phyloP scores from a whole-genome alignment of 53 echinoderm and acorn worm species.

The Apostichopus leukothele region DNA sequence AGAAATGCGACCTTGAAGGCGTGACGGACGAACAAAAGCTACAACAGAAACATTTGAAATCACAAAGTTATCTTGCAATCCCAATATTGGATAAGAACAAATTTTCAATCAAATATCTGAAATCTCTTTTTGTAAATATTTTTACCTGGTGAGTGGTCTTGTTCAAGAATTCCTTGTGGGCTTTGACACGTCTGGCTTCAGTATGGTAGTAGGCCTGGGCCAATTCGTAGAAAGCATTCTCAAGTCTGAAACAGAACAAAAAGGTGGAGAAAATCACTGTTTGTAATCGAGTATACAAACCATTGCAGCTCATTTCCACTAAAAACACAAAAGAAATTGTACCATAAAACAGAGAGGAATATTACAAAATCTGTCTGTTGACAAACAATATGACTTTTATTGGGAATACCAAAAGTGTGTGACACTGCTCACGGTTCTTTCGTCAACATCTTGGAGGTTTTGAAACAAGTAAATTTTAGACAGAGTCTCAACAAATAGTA shows the following conservation, averaged over 20 bases:
- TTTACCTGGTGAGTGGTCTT: slow-evolving; percentile 94
- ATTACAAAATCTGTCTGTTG: no score
- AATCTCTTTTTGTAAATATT: not conserved
- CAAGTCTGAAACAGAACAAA: slow-evolving; percentile 56
- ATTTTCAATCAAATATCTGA: no score
- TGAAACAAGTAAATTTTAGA: no score
- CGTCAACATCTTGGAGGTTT: no score
- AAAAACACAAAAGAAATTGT: no score
- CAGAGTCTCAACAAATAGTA: no score
- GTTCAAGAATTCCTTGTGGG: slow-evolving; percentile 91
- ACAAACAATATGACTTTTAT: no score
- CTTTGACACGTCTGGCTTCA: slow-evolving; percentile 87
- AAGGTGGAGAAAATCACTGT: not conserved
- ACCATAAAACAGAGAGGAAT: no score
- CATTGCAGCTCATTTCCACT: no score
- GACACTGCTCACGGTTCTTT: no score
- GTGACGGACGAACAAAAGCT: slow-evolving; percentile 93
- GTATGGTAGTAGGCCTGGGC: slow-evolving; percentile 93
- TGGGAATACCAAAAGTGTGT: no score
- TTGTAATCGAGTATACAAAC: no score
- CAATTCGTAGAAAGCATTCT: slow-evolving; percentile 97
- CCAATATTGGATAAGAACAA: not conserved
- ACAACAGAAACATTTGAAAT: not conserved
- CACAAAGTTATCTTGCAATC: not conserved
- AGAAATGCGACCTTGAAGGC: slow-evolving; percentile 98